phyloP scores from a whole-genome alignment of 1,140 invertebrate species.

The Coptotermes formosanus region DNA sequence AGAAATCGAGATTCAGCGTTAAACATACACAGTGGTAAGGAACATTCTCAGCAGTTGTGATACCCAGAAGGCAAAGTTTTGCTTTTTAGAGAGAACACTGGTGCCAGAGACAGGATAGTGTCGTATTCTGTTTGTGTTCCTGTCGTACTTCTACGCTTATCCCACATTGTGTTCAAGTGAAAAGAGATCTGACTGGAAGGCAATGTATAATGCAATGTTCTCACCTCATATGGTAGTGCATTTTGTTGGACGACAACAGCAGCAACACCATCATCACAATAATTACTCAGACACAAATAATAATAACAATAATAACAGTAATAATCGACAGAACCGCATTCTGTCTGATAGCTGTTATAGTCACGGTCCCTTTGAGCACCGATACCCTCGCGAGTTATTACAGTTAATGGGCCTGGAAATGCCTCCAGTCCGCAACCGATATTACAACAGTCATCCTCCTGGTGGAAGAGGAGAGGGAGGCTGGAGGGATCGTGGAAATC shows the following conservation, averaged over 20 bases:
- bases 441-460: slow-evolving; percentile 21
- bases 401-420: slow-evolving; percentile 26
- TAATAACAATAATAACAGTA: not conserved
- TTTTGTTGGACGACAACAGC: slow-evolving; percentile 19
- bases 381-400: slow-evolving; percentile 6
- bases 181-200: slow-evolving; percentile 8
- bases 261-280: not conserved
- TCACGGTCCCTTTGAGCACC: slow-evolving; percentile 22
- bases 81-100: not conserved
- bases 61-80: not conserved
- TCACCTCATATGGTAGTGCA: slow-evolving; percentile 18
- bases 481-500: slow-evolving; percentile 21
- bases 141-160: not conserved
- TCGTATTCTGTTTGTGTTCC: not conserved
- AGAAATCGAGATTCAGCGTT: not conserved
- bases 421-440: slow-evolving; percentile 21
- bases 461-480: slow-evolving; percentile 14
- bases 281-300: not conserved
- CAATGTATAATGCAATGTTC: slow-evolving; percentile 29
- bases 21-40: not conserved
- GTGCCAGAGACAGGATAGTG: not conserved
- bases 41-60: not conserved
- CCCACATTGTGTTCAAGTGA: slow-evolving; percentile 21
- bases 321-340: slow-evolving; percentile 24
- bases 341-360: slow-evolving; percentile 4